Evolutionary conservation across 2,888 invertebrate genomes (phyloP).

Genomic region (Monopis laevigella): DNA sequence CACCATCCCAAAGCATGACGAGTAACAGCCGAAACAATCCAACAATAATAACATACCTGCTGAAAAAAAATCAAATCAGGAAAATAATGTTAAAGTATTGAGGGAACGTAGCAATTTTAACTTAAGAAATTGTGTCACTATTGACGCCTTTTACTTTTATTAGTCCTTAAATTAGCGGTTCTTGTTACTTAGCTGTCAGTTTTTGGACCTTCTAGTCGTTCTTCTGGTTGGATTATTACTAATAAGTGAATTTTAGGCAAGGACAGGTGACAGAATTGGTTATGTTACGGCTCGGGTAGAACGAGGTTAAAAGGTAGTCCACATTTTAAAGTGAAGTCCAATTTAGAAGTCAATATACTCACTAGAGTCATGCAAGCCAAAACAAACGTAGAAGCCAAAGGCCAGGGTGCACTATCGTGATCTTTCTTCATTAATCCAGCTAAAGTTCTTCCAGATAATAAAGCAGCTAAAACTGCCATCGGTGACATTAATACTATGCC

Average conservation of each 20-base stretch:
- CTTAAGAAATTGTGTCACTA: too few relatives aligned
- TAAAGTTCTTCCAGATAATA: conserved; percentile 50
- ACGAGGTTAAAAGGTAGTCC: not conserved
- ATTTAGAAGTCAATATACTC: conserved; percentile 23
- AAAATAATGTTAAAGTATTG: too few relatives aligned
- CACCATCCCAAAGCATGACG: conserved; percentile 58
- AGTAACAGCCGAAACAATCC: conserved; percentile 58
- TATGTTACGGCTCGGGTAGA: too few relatives aligned
- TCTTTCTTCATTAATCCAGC: conserved; percentile 51
- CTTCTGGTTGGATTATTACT: too few relatives aligned
- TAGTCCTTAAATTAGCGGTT: too few relatives aligned
- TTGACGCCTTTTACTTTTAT: too few relatives aligned
- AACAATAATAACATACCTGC: conserved; percentile 59
- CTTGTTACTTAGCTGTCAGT: too few relatives aligned
- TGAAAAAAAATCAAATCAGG: conserved; percentile 7
- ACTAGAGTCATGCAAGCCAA: conserved; percentile 58
- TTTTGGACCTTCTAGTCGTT: too few relatives aligned
- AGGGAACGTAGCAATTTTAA: too few relatives aligned
- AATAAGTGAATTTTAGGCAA: too few relatives aligned
- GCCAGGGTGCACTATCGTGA: conserved; percentile 46
- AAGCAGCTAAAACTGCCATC: conserved; percentile 50
- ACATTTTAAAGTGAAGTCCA: not conserved
- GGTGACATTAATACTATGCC: conserved; percentile 61
- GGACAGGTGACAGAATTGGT: too few relatives aligned
- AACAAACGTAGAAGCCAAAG: conserved; percentile 53